A percentile compares a stretch with the other conserved stretches of the same genome.
Conservation (phyloP, 2,797 vertebrate species). For the Serranus cabrilla region DNA sequence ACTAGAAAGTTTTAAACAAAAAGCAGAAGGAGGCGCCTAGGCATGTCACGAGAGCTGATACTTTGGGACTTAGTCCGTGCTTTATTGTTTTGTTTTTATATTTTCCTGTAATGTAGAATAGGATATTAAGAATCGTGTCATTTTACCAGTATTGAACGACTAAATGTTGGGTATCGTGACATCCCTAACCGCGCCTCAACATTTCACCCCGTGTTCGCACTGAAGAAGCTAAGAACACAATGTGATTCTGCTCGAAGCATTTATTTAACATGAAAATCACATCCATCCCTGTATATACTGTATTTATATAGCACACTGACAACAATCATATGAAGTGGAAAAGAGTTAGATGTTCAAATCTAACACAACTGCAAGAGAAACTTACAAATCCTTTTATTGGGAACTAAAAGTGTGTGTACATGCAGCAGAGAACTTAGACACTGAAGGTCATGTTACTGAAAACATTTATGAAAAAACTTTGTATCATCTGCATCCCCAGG, state of each 20-base stretch:
- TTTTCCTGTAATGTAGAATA: no score
- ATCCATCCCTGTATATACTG: not conserved
- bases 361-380: not conserved
- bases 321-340: not conserved
- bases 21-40: not conserved
- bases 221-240: not conserved
- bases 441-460: conserved; percentile 14
- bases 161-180: no score
- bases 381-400: not conserved
- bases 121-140: no score
- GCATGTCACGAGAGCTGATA: no score
- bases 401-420: not conserved
- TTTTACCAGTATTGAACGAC: no score
- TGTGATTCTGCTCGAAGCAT: not conserved
- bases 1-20: conserved; percentile 16
- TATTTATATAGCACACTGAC: not conserved
- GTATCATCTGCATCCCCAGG: not conserved
- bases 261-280: not conserved
- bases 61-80: no score
- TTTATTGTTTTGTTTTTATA: no score
- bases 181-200: not conserved
- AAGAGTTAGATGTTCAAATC: conserved; percentile 3
- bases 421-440: conserved; percentile 7
- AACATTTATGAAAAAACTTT: conserved; percentile 14
- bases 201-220: not conserved